Evolutionary conservation across 2,113 vertebrate species (phyloP), one percentile per base, ranked within the genome.

Genomic region (Danionella cerebrum): DNA sequence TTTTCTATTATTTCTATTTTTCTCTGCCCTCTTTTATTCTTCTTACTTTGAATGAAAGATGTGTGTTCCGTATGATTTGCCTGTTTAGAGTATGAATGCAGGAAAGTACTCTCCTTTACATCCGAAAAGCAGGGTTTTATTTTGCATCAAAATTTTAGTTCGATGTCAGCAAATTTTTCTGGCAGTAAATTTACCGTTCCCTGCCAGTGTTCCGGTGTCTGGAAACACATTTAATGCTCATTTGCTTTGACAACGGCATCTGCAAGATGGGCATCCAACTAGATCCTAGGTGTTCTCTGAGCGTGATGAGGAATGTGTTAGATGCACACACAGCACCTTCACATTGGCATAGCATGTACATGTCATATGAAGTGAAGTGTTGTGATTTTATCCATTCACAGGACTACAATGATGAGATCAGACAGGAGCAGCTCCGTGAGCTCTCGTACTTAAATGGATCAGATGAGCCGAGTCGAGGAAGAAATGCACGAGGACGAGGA

Each of bases 391-490:
- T 76, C 74, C 36, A 70, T 57, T 82, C 79, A 14, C 75, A 99
- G 96, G 96, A 99, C 82, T 99, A 99, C 76, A 99, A 99, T 69
- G 96, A 99, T 79, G 93, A 99, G 86, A 99, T 99, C 79, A 93
- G 96, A 67, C 96, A 98, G 81, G 96, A 99, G 78, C 96, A 99
- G 48, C 86, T 99, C 72, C 89, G 96, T 73, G 96, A 99, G 80
- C 85, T 99, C 52, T 98, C 95, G 0, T 92, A 94, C 71, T 83
- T 99, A 80, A 99, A 99, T 0, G 96, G 94, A 67, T 97, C 95
- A 1, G 95, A 99, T 5, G 95, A 98, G 52, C 90, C 93, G 42
- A 85, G 83, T 70, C 89, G 92, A 78, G 92, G 91, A 67, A 90
- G 95, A 76, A 88, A 84, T 16, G 80, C 84, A 44, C 87, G 89